Conservation (phyloP, 2,888 invertebrate species). For the Dryobotodes eremita region DNA sequence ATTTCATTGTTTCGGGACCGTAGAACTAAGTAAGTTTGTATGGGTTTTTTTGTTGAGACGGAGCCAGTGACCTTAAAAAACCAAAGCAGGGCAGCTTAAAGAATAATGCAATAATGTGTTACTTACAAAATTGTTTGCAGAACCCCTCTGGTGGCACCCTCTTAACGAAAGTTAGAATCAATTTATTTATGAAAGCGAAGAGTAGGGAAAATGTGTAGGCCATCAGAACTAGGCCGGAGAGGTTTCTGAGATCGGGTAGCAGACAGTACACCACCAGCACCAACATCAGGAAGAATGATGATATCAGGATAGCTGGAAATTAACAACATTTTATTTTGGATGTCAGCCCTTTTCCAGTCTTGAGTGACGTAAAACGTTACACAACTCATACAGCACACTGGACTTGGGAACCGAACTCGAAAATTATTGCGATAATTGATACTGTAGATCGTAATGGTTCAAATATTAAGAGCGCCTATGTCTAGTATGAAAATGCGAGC, state of each 20-base stretch:
- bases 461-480: too few relatives aligned
- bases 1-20: neutral
- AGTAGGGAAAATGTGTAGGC: slow-evolving; percentile 33
- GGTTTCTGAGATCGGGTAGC: slow-evolving; percentile 68
- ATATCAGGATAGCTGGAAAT: slow-evolving; percentile 69
- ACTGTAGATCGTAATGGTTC: too few relatives aligned
- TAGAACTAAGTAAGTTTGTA: neutral
- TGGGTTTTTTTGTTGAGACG: neutral
- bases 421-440: too few relatives aligned
- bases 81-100: neutral
- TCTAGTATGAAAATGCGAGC: too few relatives aligned
- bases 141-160: fast-evolving
- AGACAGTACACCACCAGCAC: slow-evolving; percentile 73
- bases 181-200: neutral
- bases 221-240: slow-evolving; percentile 44
- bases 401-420: neutral
- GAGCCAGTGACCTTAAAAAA: neutral
- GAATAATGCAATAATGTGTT: neutral
- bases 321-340: neutral
- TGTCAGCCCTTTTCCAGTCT: neutral
- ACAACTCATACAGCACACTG: too few relatives aligned
- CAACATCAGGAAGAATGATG: slow-evolving; percentile 72
- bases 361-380: neutral
- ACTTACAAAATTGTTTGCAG: slow-evolving; percentile 37
- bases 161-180: neutral